Evolutionary conservation across 1,140 invertebrate genomes (phyloP).

Genomic region (Aphelenchoides fujianensis): DNA sequence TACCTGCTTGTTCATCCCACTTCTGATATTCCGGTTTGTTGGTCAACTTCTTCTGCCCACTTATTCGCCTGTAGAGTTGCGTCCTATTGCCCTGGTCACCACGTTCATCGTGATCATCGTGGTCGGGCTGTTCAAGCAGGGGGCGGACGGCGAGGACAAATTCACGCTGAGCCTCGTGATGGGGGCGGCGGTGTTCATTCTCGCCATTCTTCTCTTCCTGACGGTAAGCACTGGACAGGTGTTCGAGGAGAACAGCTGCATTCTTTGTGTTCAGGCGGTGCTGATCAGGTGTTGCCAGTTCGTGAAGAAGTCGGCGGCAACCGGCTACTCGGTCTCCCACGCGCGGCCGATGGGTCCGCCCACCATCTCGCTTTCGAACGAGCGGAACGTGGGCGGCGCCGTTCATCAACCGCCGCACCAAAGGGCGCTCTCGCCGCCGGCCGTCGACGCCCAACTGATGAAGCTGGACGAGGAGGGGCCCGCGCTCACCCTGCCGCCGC

Average conservation of each 20-base stretch:
- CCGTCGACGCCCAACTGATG: background rate
- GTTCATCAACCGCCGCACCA: background rate
- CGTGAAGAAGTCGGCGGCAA: constrained; percentile 48
- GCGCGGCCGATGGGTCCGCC: constrained; percentile 46
- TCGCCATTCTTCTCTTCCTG: constrained; percentile 19
- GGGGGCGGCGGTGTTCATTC: background rate
- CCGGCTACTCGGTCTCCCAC: constrained; percentile 44
- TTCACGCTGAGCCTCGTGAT: constrained; percentile 14
- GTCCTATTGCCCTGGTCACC: background rate
- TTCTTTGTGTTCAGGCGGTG: constrained; percentile 35
- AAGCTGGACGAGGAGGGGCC: background rate
- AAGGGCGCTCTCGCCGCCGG: background rate
- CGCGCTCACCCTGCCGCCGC: constrained; percentile 3
- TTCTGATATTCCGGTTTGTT: background rate
- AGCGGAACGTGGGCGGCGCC: background rate
- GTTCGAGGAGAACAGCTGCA: background rate
- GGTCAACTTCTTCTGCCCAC: background rate
- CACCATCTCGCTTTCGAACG: constrained; percentile 50
- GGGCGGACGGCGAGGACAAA: background rate
- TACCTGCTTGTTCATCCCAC: background rate
- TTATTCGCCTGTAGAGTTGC: background rate
- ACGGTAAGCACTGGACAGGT: constrained; percentile 12
- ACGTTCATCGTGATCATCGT: constrained; percentile 16
- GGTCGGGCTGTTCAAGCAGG: constrained; percentile 26
- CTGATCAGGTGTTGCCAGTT: constrained; percentile 46